Percentiles rank a stretch among this genome's conserved stretches.
These are phyloP conservation scores for Myotis vivesi DNA, from an alignment of 2,797 vertebrate genomes.

Conservation along the genomic window DNA sequence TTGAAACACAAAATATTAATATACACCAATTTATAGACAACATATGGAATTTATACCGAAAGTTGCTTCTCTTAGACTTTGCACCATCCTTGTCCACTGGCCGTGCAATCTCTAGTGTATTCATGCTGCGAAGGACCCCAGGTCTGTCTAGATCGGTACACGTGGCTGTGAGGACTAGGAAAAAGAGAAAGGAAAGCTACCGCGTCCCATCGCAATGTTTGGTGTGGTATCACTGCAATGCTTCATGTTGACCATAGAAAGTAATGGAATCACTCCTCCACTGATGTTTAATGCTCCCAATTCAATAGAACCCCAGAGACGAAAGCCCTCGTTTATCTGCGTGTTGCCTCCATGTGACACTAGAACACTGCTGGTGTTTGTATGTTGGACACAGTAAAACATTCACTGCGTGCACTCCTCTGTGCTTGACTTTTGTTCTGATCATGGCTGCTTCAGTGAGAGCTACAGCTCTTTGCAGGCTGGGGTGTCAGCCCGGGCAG, in stretches of 20 bases:
- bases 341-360: background rate
- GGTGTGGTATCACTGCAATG: background rate
- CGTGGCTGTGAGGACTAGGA: background rate
- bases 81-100: background rate
- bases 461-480: background rate
- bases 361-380: background rate
- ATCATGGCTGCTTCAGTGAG: background rate
- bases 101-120: background rate
- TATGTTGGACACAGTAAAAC: background rate
- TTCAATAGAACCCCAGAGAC: background rate
- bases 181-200: background rate
- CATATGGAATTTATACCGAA: background rate
- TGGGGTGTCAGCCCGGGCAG: fast-evolving
- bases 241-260: background rate
- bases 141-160: background rate
- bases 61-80: background rate
- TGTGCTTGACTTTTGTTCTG: background rate
- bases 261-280: background rate
- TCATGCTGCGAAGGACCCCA: too few relatives aligned
- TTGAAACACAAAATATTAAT: background rate
- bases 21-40: background rate
- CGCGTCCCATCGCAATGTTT: too few relatives aligned
- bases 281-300: background rate
- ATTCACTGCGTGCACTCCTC: fast-evolving
- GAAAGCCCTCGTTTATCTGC: background rate